A percentile compares a stretch with the other conserved stretches of the same genome.
Conservation (phyloP, 1,140 invertebrate species). For the Anthonomus grandis region DNA sequence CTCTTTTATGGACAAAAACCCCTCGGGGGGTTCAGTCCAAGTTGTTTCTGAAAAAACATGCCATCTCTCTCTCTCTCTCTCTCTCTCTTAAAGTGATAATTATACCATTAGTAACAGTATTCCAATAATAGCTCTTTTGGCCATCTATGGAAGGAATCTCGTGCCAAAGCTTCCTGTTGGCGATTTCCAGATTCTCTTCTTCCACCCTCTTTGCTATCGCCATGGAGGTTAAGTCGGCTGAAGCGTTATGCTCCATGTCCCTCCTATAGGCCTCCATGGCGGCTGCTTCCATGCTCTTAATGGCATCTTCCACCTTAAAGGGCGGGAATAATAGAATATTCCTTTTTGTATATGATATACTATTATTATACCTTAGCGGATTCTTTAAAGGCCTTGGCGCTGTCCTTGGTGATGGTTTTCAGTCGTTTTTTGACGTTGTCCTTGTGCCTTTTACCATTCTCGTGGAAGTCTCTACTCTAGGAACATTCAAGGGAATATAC, state of each 20-base stretch:
- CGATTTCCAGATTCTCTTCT: conserved; percentile 46
- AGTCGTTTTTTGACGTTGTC: conserved; percentile 88
- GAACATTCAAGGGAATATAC: conserved; percentile 40
- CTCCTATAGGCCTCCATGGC: conserved; percentile 80
- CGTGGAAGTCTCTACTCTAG: conserved; percentile 92
- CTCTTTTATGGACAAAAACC: conserved; percentile 60
- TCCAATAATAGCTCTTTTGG: conserved; percentile 77
- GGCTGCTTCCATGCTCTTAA: conserved; percentile 86
- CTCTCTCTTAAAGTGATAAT: conserved; percentile 15
- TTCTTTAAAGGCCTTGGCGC: conserved; percentile 72
- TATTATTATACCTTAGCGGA: conserved; percentile 56
- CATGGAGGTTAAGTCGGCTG: conserved; percentile 65
- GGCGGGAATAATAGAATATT: neutral
- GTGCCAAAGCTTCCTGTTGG: conserved; percentile 59
- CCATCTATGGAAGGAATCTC: conserved; percentile 69
- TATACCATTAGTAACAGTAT: conserved; percentile 72
- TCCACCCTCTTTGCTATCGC: conserved; percentile 37
- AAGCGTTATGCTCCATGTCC: conserved; percentile 69
- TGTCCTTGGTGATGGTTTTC: conserved; percentile 80
- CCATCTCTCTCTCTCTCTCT: conserved; percentile 16
- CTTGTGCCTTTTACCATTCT: conserved; percentile 89
- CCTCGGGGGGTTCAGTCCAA: conserved; percentile 64
- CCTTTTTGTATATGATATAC: neutral
- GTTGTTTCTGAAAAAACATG: conserved; percentile 54
- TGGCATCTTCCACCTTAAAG: conserved; percentile 62